These are phyloP conservation scores for Trissolcus brochymenae DNA, from an alignment of 2,888 invertebrate species.

Conservation along the genomic window DNA sequence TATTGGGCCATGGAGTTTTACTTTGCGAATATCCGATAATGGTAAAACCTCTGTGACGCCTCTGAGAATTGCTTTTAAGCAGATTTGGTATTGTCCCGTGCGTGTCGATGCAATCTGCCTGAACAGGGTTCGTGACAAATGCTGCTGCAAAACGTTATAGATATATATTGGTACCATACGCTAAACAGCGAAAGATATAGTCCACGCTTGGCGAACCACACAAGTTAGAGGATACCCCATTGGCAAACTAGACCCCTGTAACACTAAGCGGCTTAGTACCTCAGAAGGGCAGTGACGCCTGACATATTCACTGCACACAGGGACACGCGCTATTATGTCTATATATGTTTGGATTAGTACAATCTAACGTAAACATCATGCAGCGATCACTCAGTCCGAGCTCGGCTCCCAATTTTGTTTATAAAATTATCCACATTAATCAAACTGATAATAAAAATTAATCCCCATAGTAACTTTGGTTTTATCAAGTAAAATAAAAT, in stretches of 20 bases:
- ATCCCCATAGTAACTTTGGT: too few species aligned
- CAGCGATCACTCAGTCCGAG: too few species aligned
- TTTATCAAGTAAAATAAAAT: too few species aligned
- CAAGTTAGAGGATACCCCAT: conserved; percentile 72
- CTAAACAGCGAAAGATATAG: conserved; percentile 64
- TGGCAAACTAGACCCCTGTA: conserved; percentile 74
- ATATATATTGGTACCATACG: conserved; percentile 65
- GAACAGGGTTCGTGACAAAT: conserved; percentile 53
- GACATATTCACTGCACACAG: conserved; percentile 68
- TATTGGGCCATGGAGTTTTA: conserved; percentile 9
- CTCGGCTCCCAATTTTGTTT: background rate
- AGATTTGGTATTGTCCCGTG: conserved; percentile 56
- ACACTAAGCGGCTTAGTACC: conserved; percentile 75
- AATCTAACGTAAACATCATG: conserved; percentile 22
- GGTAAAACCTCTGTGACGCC: conserved; percentile 44
- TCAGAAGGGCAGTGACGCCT: conserved; percentile 74
- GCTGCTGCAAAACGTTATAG: conserved; percentile 51
- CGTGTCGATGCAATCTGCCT: conserved; percentile 50
- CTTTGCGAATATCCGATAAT: conserved; percentile 52
- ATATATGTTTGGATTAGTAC: conserved; percentile 17
- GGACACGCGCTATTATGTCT: conserved; percentile 56
- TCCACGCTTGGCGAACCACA: conserved; percentile 63
- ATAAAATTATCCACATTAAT: background rate
- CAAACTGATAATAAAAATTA: too few species aligned
- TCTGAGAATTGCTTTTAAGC: conserved; percentile 56